These are phyloP conservation scores for Channa argus DNA, from an alignment of 2,113 vertebrate species.

Conservation along the genomic window DNA sequence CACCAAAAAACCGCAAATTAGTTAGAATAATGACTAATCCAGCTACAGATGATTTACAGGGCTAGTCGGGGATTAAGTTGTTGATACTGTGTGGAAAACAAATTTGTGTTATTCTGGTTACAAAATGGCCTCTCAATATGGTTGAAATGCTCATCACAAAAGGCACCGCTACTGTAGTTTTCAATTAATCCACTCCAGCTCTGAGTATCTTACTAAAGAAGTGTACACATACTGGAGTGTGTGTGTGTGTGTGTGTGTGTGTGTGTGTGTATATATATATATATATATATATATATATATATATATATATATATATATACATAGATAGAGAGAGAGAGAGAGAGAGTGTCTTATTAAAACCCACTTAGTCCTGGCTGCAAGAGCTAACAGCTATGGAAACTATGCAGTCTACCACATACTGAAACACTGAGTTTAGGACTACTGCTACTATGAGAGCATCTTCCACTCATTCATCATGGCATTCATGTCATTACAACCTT, in stretches of 20 bases:
- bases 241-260: too few species aligned
- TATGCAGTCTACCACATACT: slow-evolving; percentile 61
- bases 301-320: neutral
- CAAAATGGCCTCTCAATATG: neutral
- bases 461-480: slow-evolving; percentile 18
- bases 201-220: slow-evolving; percentile 7
- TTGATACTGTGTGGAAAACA: neutral
- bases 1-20: too few species aligned
- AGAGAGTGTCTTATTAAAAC: slow-evolving; percentile 82
- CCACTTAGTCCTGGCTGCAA: slow-evolving; percentile 72
- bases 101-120: too few species aligned
- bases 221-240: neutral
- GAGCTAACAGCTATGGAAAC: slow-evolving; percentile 65
- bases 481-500: slow-evolving; percentile 24
- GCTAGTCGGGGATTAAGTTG: too few species aligned
- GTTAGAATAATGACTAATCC: too few species aligned
- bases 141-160: slow-evolving; percentile 2
- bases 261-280: too few species aligned
- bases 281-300: too few species aligned
- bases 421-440: slow-evolving; percentile 41
- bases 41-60: too few species aligned
- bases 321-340: too few species aligned
- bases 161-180: slow-evolving; percentile 1
- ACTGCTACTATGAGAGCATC: slow-evolving; percentile 26
- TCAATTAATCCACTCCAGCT: slow-evolving; percentile 13